These are phyloP conservation scores for Hipparchia semele DNA, from an alignment of 2,888 invertebrate species.

Conservation along the genomic window DNA sequence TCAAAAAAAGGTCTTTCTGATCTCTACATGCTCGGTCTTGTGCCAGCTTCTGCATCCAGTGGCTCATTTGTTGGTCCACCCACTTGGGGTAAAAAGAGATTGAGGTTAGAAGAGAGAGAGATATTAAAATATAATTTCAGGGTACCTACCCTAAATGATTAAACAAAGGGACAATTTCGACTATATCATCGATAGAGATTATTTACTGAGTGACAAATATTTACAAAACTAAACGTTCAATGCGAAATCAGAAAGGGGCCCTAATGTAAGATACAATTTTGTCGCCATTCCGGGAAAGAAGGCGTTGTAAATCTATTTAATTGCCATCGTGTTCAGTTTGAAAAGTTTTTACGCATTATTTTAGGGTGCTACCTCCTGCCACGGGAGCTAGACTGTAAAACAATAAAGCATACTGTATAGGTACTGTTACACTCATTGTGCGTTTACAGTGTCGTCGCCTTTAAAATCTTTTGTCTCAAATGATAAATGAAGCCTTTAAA, in stretches of 20 bases:
- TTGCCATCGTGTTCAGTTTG: slow-evolving; percentile 60
- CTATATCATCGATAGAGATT: slow-evolving; percentile 32
- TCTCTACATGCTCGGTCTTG: too few species aligned
- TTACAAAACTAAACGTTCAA: slow-evolving; percentile 29
- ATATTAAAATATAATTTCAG: too few species aligned
- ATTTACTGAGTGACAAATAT: slow-evolving; percentile 39
- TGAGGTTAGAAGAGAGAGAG: too few species aligned
- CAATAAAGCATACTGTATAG: slow-evolving; percentile 69
- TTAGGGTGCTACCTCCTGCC: slow-evolving; percentile 76
- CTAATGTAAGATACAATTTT: slow-evolving; percentile 26
- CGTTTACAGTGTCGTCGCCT: slow-evolving; percentile 60
- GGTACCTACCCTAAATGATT: too few species aligned
- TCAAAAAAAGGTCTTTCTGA: too few species aligned
- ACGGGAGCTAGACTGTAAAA: slow-evolving; percentile 74
- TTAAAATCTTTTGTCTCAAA: slow-evolving; percentile 65
- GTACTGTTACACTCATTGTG: slow-evolving; percentile 70
- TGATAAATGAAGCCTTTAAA: slow-evolving; percentile 71
- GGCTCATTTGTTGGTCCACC: too few species aligned
- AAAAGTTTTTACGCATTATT: slow-evolving; percentile 63
- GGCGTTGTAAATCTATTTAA: slow-evolving; percentile 79
- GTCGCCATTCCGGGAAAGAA: slow-evolving; percentile 64
- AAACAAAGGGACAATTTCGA: slow-evolving; percentile 24
- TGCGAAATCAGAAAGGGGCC: slow-evolving; percentile 20
- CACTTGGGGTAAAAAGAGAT: too few species aligned
- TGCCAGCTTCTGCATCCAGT: too few species aligned